Evolutionary conservation across 1,140 invertebrate genomes (phyloP).

Genomic region (Pseudomyrmex concolor): DNA sequence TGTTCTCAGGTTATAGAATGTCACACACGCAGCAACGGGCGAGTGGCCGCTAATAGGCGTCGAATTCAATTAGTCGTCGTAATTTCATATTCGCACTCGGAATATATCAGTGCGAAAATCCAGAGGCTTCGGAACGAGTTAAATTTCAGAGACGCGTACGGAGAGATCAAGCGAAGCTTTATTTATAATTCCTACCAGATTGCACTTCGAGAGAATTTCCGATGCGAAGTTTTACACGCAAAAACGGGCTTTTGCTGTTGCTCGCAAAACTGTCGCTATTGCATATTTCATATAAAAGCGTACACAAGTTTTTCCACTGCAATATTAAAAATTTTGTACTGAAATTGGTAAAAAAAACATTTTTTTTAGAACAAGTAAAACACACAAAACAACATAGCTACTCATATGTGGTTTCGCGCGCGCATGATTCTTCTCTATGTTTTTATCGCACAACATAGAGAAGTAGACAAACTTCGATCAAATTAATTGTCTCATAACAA

Average conservation of each 20-base stretch:
- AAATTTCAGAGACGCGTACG: not conserved
- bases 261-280: constrained; percentile 1
- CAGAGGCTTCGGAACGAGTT: not conserved
- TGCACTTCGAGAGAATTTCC: constrained; percentile 8
- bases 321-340: not conserved
- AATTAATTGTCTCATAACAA: constrained; percentile 12
- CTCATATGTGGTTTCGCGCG: too few species aligned
- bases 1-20: not conserved
- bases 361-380: not conserved
- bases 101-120: not conserved
- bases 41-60: constrained; percentile 5
- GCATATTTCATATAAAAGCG: constrained; percentile 10
- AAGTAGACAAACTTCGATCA: not conserved
- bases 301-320: not conserved
- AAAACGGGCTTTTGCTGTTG: constrained; percentile 1
- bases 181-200: constrained; percentile 30
- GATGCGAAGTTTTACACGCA: not conserved
- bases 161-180: not conserved
- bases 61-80: not conserved
- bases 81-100: constrained; percentile 17
- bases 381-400: not conserved
- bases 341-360: not conserved
- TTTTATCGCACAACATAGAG: not conserved
- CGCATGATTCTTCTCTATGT: too few species aligned
- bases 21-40: not conserved